Conservation (phyloP, 1,140 invertebrate genomes). For the Drosophila parabipectinata region DNA sequence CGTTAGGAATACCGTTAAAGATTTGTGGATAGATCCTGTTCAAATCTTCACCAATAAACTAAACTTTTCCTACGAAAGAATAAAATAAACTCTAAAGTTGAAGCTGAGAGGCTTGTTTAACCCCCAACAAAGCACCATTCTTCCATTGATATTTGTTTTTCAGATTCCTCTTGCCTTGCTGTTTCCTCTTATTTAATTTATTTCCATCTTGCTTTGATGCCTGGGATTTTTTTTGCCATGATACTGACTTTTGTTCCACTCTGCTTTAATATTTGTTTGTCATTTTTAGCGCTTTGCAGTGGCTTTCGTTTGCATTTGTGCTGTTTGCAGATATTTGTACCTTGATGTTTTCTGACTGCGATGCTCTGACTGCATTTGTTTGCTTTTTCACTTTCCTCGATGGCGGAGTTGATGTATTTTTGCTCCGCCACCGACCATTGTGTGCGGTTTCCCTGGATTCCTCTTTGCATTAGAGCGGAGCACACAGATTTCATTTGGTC, state of each 20-base stretch:
- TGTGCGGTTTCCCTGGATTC: slow-evolving; percentile 24
- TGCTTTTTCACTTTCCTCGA: slow-evolving; percentile 32
- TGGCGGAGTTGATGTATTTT: slow-evolving; percentile 20
- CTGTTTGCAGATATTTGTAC: slow-evolving; percentile 32
- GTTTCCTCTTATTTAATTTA: slow-evolving; percentile 18
- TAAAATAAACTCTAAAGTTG: background rate
- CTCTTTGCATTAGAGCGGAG: slow-evolving; percentile 34
- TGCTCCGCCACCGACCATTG: slow-evolving; percentile 3
- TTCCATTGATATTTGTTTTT: slow-evolving; percentile 3
- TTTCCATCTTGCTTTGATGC: background rate
- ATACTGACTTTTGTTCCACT: slow-evolving; percentile 23
- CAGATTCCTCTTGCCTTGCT: background rate
- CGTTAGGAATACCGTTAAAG: too few species aligned
- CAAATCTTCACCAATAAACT: too few species aligned
- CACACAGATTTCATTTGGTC: slow-evolving; percentile 41
- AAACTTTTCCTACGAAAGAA: too few species aligned
- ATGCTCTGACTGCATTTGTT: slow-evolving; percentile 60
- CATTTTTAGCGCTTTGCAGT: slow-evolving; percentile 43
- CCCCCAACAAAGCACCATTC: background rate
- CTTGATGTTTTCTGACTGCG: slow-evolving; percentile 16
- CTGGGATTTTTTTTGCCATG: slow-evolving; percentile 4
- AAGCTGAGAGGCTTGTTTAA: background rate
- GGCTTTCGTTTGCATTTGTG: slow-evolving; percentile 27
- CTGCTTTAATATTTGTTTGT: slow-evolving; percentile 40
- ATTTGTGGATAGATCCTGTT: too few species aligned